Percentiles rank a stretch among this genome's conserved stretches.
Conservation (phyloP, 2,113 vertebrate species). For the Sapajus apella region DNA sequence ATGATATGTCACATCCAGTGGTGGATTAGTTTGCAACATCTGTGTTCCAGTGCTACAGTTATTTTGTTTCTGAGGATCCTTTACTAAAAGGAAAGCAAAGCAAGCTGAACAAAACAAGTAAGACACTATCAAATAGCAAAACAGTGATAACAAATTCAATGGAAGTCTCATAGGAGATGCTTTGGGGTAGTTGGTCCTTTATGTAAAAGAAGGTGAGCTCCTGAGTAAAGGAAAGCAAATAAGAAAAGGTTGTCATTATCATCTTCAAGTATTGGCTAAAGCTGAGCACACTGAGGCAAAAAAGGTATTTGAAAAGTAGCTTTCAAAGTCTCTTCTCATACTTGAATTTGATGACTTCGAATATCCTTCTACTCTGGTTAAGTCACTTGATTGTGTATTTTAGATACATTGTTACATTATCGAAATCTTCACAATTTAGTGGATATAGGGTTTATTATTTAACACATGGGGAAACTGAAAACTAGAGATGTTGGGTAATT, state of each 20-base stretch:
- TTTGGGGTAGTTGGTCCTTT: background rate
- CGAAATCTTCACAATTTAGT: background rate
- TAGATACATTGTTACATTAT: background rate
- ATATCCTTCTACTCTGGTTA: background rate
- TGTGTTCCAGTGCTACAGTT: background rate
- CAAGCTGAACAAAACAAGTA: background rate
- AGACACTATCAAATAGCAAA: background rate
- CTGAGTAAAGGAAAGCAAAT: background rate
- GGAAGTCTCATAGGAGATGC: background rate
- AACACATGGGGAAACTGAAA: background rate
- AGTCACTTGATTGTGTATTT: background rate
- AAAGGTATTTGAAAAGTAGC: background rate
- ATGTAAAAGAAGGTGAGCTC: background rate
- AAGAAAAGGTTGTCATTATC: background rate
- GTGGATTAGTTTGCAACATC: background rate
- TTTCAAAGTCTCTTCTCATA: background rate
- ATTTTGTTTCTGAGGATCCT: conserved; percentile 45
- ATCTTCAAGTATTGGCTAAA: background rate
- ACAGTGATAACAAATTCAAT: background rate
- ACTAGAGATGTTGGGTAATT: background rate
- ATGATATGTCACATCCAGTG: background rate
- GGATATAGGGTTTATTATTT: background rate
- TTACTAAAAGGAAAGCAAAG: background rate
- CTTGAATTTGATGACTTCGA: background rate
- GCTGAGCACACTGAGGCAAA: background rate